Evolutionary conservation across 1,140 invertebrate species (phyloP).

Genomic region (Aphidius gifuensis): DNA sequence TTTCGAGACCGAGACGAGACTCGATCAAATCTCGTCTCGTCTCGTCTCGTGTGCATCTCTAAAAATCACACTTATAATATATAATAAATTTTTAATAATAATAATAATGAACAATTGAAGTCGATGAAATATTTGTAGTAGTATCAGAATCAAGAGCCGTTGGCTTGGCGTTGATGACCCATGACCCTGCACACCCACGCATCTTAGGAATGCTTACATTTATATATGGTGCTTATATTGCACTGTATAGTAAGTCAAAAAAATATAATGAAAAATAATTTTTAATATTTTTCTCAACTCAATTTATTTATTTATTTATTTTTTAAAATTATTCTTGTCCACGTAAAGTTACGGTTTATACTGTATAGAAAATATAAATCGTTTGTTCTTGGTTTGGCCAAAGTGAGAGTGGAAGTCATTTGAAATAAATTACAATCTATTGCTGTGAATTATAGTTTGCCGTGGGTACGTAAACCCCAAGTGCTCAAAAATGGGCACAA

Average conservation of each 20-base stretch:
- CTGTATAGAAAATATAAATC: background rate
- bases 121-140: background rate
- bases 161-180: constrained; percentile 49
- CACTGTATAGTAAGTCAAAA: constrained; percentile 22
- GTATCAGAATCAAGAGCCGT: constrained; percentile 39
- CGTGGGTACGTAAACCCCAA: constrained; percentile 20
- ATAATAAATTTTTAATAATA: background rate
- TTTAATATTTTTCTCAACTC: too few relatives aligned
- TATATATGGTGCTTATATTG: too few relatives aligned
- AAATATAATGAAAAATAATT: too few relatives aligned
- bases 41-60: too few relatives aligned
- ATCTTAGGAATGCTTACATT: constrained; percentile 40
- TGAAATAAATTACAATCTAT: constrained; percentile 27
- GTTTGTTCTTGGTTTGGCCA: constrained; percentile 13
- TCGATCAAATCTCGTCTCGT: too few relatives aligned
- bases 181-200: constrained; percentile 52
- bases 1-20: too few relatives aligned
- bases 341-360: too few relatives aligned
- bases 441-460: constrained; percentile 22
- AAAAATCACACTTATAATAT: too few relatives aligned
- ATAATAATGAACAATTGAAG: constrained; percentile 12
- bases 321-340: too few relatives aligned
- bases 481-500: constrained; percentile 10
- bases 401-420: constrained; percentile 31
- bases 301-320: too few relatives aligned